Evolutionary conservation across 2,888 invertebrate species (phyloP).

Genomic region (Galeruca laticollis): DNA sequence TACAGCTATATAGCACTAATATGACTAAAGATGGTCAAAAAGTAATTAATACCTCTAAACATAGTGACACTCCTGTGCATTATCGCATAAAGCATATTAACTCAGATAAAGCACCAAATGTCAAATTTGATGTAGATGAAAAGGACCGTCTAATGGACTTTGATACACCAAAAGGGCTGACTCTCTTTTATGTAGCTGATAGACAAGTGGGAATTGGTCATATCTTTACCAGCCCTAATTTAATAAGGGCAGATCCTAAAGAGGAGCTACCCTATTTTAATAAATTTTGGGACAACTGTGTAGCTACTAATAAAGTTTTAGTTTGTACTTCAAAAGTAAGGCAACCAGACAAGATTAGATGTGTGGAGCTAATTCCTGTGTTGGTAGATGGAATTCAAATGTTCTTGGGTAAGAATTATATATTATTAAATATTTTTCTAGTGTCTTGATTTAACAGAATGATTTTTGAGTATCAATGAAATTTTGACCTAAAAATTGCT

Average conservation of each 20-base stretch:
- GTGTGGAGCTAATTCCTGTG: slow-evolving; percentile 53
- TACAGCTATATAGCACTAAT: slow-evolving; percentile 46
- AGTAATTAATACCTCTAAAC: slow-evolving; percentile 42
- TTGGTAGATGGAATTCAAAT: slow-evolving; percentile 38
- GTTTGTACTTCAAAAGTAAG: slow-evolving; percentile 54
- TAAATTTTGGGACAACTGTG: slow-evolving; percentile 59
- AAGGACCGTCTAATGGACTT: slow-evolving; percentile 41
- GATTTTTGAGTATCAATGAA: no score
- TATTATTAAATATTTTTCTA: neutral
- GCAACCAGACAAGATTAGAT: slow-evolving; percentile 45
- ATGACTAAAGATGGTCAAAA: slow-evolving; percentile 49
- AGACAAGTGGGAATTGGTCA: slow-evolving; percentile 51
- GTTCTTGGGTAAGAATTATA: slow-evolving; percentile 39
- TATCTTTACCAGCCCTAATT: slow-evolving; percentile 38
- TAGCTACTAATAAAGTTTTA: slow-evolving; percentile 56
- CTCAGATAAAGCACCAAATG: slow-evolving; percentile 4
- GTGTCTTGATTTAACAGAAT: neutral
- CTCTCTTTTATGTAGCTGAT: slow-evolving; percentile 52
- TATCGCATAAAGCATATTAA: slow-evolving; percentile 10
- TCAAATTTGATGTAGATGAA: slow-evolving; percentile 49
- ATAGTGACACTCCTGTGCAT: slow-evolving; percentile 13
- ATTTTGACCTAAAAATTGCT: neutral
- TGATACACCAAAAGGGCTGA: slow-evolving; percentile 50
- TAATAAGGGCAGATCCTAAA: slow-evolving; percentile 50
- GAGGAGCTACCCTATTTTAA: slow-evolving; percentile 53